These are phyloP conservation scores for Kryptolebias ocellatus DNA, from an alignment of 2,797 vertebrate species.

Conservation along the genomic window DNA sequence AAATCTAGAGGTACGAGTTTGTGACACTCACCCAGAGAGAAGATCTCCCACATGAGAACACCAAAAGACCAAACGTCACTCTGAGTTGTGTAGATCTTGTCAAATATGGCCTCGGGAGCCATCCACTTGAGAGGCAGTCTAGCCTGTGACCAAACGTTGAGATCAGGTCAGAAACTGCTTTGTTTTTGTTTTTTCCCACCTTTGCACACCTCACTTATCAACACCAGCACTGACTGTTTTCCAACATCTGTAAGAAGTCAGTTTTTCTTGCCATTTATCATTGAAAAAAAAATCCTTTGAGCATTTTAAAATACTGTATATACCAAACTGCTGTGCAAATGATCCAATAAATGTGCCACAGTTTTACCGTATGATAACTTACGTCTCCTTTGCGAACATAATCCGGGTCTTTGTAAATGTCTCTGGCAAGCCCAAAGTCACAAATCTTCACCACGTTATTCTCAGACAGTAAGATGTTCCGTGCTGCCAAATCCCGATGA, in stretches of 20 bases:
- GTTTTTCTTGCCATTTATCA: conserved; percentile 14
- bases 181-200: conserved; percentile 20
- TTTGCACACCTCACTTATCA: conserved; percentile 8
- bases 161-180: conserved; percentile 1
- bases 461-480: conserved; percentile 93
- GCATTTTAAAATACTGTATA: conserved; percentile 2
- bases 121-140: conserved; percentile 96
- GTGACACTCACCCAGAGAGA: conserved; percentile 89
- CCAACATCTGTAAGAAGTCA: conserved; percentile 13
- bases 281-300: conserved; percentile 4
- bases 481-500: conserved; percentile 91
- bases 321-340: conserved; percentile 14
- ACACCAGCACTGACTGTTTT: conserved; percentile 5
- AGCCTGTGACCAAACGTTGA: conserved; percentile 77
- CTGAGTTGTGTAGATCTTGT: conserved; percentile 95
- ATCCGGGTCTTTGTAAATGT: conserved; percentile 95
- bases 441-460: conserved; percentile 97
- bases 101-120: conserved; percentile 96
- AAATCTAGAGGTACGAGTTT: neutral
- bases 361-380: conserved; percentile 65
- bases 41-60: conserved; percentile 95
- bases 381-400: conserved; percentile 96
- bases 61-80: conserved; percentile 97
- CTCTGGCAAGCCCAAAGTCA: conserved; percentile 93
- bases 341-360: neutral